Evolutionary conservation across 2,797 vertebrate genomes (phyloP), one percentile per base, ranked within the genome.

Genomic region (Channallabes apus): DNA sequence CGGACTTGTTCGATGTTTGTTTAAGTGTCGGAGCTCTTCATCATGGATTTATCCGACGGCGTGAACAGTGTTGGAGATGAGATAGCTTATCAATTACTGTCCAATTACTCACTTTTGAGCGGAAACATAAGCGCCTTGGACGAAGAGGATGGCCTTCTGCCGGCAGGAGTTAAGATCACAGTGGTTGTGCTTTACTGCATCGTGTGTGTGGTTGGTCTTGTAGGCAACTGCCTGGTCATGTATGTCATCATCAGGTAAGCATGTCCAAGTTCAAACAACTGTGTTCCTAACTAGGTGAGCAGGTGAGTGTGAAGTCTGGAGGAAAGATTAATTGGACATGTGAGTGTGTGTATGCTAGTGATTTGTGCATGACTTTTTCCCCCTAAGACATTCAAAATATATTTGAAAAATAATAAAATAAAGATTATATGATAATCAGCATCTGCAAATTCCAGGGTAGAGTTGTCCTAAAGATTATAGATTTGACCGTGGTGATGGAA

Each of bases 181-280:
- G 96, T 97, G 0, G 94, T 95, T 83, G 95, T 94, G 3, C 94
- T 97, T 79, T 97, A 97, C 91, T 93, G 96, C 89, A 93, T 96
- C 0, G 96, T 97, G 81, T 97, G 96, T 85, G 89, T 96, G 0
- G 94, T 96, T 86, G 96, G 96, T 61, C 94, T 97, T 72, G 93
- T 96, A 92, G 96, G 96, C 72, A 97, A 97, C 92, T 94, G 95
- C 91, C 95, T 96, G 77, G 96, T 97, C 62, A 80, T 80, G 79
- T 80, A 80, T 80, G 96, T 97, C 80, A 96, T 97, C 79, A 89
- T 97, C 94, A 96, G 96, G 96, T 97, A 95, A 93, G 89, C 58
- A 58, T 80, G 32, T 80, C 59, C 18, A 20, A 56, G 54, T 14
- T 69, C 7, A 77, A 22, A 24, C 22, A 54, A 4, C 3, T 85